Percentiles rank a stretch among this genome's conserved stretches.
phyloP scores from a whole-genome alignment of 2,888 invertebrate species.

The Macrosiphum euphorbiae region DNA sequence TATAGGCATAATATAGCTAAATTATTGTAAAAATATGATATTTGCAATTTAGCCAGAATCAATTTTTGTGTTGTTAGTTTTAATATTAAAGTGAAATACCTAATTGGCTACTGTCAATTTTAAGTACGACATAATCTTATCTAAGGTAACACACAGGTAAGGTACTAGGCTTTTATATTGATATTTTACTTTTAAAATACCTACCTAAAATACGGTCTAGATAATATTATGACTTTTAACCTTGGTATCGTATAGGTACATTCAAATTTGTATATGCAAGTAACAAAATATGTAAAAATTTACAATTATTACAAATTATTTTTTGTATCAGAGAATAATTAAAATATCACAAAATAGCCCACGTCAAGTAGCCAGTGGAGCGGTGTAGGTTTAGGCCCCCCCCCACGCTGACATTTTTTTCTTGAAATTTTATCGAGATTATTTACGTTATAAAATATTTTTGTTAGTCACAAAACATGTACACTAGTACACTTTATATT shows the following conservation, averaged over 20 bases:
- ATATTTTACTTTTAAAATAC: background rate
- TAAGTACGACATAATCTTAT: too few relatives aligned
- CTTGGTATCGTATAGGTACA: background rate
- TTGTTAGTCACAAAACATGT: too few relatives aligned
- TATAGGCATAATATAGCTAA: background rate
- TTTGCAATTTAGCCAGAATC: background rate
- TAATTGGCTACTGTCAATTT: background rate
- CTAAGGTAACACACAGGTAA: background rate
- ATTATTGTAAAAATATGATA: too few relatives aligned
- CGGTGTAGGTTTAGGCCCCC: too few relatives aligned
- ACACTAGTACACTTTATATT: too few relatives aligned
- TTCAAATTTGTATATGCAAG: background rate
- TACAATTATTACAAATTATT: background rate
- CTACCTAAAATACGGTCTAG: background rate
- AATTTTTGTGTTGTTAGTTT: background rate
- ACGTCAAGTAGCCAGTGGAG: too few relatives aligned
- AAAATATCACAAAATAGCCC: background rate
- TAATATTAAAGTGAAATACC: background rate
- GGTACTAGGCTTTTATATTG: background rate
- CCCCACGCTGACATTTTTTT: too few relatives aligned
- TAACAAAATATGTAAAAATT: background rate
- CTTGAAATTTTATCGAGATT: too few relatives aligned
- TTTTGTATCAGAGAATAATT: background rate
- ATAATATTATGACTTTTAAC: background rate
- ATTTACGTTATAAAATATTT: too few relatives aligned